These are phyloP conservation scores for Drosophila pectinifera DNA, from an alignment of 1,140 invertebrate genomes.

Conservation along the genomic window DNA sequence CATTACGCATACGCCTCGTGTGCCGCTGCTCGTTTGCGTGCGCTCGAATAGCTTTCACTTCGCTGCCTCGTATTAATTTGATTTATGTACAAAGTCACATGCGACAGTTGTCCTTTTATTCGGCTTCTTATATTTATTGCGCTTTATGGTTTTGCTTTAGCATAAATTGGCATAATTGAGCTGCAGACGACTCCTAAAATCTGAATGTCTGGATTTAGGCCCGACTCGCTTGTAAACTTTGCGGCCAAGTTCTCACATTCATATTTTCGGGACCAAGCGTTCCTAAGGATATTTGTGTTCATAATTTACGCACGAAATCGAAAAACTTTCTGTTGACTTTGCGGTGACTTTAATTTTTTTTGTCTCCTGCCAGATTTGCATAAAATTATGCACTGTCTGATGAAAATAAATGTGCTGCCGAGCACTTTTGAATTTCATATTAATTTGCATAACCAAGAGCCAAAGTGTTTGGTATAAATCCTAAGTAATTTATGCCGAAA, in stretches of 20 bases:
- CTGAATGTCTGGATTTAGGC: conserved; percentile 46
- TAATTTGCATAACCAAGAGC: conserved; percentile 14
- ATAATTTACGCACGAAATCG: conserved; percentile 73
- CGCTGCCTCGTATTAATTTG: conserved; percentile 57
- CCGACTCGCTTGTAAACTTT: conserved; percentile 38
- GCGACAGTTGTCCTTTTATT: conserved; percentile 48
- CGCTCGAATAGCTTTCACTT: conserved; percentile 57
- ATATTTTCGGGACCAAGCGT: conserved; percentile 56
- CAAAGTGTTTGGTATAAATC: background rate
- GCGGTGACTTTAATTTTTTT: conserved; percentile 37
- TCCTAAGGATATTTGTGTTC: conserved; percentile 35
- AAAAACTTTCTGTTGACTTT: conserved; percentile 60
- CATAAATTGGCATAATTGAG: conserved; percentile 75
- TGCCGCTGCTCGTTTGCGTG: conserved; percentile 21
- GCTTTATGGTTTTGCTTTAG: conserved; percentile 47
- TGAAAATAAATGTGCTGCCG: conserved; percentile 62
- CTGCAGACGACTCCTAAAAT: conserved; percentile 21
- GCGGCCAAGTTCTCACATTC: conserved; percentile 53
- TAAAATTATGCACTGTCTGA: conserved; percentile 29
- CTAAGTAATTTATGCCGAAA: conserved; percentile 1
- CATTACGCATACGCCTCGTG: conserved; percentile 70
- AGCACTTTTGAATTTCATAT: conserved; percentile 12
- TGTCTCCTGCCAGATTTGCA: conserved; percentile 43
- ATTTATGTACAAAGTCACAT: conserved; percentile 50
- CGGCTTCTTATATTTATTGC: conserved; percentile 33